phyloP scores from a whole-genome alignment of 2,113 vertebrate genomes.

The Nestor notabilis region DNA sequence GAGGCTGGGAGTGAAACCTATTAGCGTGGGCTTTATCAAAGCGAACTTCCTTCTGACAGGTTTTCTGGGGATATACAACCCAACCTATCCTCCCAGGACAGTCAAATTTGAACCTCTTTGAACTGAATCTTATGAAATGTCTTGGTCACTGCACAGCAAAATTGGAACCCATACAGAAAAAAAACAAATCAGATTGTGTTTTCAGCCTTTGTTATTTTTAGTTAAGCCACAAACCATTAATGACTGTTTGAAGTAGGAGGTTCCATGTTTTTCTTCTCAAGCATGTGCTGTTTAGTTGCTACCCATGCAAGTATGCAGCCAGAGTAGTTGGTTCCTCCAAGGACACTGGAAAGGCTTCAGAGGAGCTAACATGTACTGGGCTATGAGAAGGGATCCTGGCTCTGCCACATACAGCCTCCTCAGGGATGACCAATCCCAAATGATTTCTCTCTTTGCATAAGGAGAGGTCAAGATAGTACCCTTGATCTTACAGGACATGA shows the following conservation, averaged over 20 bases:
- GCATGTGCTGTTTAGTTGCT: neutral
- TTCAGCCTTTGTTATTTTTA: constrained; percentile 28
- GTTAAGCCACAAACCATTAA: constrained; percentile 27
- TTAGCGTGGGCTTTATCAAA: neutral
- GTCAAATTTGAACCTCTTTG: neutral
- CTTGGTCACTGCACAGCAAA: neutral
- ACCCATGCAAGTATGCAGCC: neutral
- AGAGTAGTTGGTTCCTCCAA: neutral
- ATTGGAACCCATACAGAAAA: neutral
- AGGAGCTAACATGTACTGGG: neutral
- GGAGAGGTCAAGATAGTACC: neutral
- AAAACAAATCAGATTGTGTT: neutral
- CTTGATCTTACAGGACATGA: neutral
- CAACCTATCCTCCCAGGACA: neutral
- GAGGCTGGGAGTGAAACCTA: neutral
- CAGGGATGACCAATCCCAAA: neutral
- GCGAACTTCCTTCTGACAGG: neutral
- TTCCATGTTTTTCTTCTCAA: neutral
- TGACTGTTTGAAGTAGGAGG: neutral
- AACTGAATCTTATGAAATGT: neutral
- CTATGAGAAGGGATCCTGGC: neutral
- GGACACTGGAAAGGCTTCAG: neutral
- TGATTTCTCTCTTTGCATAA: neutral
- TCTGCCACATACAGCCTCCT: neutral
- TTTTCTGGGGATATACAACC: neutral